Percentiles rank a stretch among this genome's conserved stretches.
Evolutionary conservation across 2,113 vertebrate species (phyloP).

Genomic region (Myotis brandtii): DNA sequence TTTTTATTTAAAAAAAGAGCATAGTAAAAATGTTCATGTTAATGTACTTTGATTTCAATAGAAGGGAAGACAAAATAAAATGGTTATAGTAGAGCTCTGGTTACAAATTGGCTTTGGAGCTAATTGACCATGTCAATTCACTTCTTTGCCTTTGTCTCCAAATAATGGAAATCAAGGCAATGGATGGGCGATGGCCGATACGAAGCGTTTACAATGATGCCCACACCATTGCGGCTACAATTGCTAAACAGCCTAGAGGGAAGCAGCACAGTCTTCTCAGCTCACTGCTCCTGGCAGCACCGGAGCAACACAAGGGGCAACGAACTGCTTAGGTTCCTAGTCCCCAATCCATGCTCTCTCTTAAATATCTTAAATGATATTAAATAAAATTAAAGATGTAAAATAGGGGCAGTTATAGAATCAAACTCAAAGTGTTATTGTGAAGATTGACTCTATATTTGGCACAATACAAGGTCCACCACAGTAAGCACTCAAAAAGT

Average conservation of each 20-base stretch:
- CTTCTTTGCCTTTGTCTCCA: not conserved
- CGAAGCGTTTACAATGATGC: not conserved
- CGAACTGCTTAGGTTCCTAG: not conserved
- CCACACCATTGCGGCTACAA: not conserved
- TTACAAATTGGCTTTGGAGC: not conserved
- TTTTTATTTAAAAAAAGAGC: not conserved
- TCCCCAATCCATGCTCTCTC: not conserved
- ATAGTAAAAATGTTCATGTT: not conserved
- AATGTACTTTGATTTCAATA: not conserved
- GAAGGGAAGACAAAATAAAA: not conserved
- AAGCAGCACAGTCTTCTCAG: not conserved
- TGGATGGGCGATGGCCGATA: not conserved
- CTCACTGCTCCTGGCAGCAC: not conserved
- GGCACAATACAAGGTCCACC: not conserved
- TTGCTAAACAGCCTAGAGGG: not conserved
- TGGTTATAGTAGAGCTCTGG: not conserved
- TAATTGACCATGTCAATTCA: not conserved
- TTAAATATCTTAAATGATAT: not conserved
- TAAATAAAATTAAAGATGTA: not conserved
- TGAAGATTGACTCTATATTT: not conserved
- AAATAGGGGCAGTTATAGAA: not conserved
- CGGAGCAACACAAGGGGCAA: fast-evolving
- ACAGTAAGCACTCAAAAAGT: not conserved
- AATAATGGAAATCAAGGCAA: not conserved
- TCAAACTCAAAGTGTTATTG: not conserved